Evolutionary conservation across 2,797 vertebrate species (phyloP).

Genomic region (Phataginus tetradactyla): DNA sequence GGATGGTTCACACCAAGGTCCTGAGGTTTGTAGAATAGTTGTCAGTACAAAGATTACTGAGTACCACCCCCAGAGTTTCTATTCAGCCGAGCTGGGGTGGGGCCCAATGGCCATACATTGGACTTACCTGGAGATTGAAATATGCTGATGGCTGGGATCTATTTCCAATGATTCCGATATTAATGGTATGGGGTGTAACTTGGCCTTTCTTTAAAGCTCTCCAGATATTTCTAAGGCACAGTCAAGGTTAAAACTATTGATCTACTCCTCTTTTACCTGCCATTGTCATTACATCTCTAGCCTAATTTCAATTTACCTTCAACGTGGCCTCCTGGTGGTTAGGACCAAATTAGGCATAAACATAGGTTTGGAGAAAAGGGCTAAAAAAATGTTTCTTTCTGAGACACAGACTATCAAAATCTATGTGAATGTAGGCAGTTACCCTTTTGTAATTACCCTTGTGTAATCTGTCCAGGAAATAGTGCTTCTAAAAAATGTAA

Average conservation of each 20-base stretch:
- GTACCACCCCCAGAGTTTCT: neutral
- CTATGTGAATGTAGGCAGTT: slow-evolving; percentile 16
- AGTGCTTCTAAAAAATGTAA: neutral
- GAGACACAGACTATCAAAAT: slow-evolving; percentile 19
- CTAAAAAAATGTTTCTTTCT: slow-evolving; percentile 7
- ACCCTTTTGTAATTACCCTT: neutral
- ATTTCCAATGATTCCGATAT: neutral
- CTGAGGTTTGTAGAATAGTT: neutral
- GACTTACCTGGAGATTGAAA: neutral
- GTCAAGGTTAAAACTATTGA: neutral
- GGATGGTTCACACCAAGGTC: neutral
- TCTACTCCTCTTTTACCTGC: slow-evolving; percentile 15
- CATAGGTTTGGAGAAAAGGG: neutral
- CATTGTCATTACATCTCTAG: neutral
- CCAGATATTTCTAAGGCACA: slow-evolving; percentile 5
- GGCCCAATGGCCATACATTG: neutral
- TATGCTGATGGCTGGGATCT: neutral
- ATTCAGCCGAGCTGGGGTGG: neutral
- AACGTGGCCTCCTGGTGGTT: neutral
- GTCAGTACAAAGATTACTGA: neutral
- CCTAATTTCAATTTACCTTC: slow-evolving; percentile 34
- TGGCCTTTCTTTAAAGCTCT: slow-evolving; percentile 10
- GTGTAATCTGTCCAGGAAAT: slow-evolving; percentile 11
- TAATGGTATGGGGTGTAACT: neutral
- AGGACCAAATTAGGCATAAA: slow-evolving; percentile 34